Evolutionary conservation across 2,797 vertebrate species (phyloP).

Genomic region (Vultur gryphus): DNA sequence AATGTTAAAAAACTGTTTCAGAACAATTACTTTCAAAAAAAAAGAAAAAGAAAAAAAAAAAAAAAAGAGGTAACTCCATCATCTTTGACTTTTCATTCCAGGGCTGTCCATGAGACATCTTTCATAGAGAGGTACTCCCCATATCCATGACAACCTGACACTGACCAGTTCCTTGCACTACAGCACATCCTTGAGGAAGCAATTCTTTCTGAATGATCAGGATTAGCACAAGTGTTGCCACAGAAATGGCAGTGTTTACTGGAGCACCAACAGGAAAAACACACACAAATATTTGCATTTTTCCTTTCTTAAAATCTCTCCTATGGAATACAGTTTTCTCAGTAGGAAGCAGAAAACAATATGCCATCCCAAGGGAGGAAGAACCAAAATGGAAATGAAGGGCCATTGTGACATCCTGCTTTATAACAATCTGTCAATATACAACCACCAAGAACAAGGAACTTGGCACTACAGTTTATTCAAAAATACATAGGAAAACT

Average conservation of each 20-base stretch:
- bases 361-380: slow-evolving; percentile 48
- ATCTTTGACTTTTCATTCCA: neutral
- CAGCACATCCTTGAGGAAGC: neutral
- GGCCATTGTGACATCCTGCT: slow-evolving; percentile 51
- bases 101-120: neutral
- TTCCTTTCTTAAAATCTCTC: neutral
- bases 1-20: neutral
- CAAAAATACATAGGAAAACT: neutral
- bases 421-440: neutral
- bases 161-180: neutral
- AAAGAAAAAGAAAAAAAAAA: neutral
- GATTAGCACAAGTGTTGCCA: neutral
- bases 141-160: neutral
- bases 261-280: neutral
- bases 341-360: slow-evolving; percentile 60
- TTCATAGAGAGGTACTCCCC: neutral
- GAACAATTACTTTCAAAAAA: neutral
- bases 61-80: neutral
- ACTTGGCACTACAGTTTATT: neutral
- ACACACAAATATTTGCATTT: slow-evolving; percentile 23
- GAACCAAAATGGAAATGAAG: slow-evolving; percentile 52
- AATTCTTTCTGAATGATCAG: neutral
- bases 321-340: neutral
- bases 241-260: neutral
- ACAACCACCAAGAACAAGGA: slow-evolving; percentile 15